Conservation (phyloP, 30 jellyfish, hydroid and myxozoan species). For the Sanderia malayensis region DNA sequence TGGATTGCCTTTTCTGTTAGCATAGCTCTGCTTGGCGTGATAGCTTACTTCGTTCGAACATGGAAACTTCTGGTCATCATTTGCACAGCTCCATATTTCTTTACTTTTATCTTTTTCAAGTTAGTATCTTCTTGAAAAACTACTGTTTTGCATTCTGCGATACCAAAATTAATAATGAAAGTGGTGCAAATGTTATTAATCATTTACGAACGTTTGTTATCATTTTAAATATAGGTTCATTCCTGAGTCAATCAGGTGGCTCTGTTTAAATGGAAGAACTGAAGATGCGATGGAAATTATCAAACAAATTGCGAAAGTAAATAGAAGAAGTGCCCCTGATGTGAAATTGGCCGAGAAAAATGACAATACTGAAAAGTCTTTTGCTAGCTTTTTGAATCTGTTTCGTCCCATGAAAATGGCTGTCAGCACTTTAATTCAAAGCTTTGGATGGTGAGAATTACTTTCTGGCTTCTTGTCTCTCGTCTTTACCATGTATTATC, state of each 20-base stretch:
- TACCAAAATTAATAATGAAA: too few relatives aligned
- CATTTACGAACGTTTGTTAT: slow-evolving; percentile 22
- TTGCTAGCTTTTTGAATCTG: slow-evolving; percentile 42
- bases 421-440: slow-evolving; percentile 43
- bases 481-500: too few relatives aligned
- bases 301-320: slow-evolving; percentile 52
- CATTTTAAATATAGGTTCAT: slow-evolving; percentile 37
- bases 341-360: slow-evolving; percentile 12
- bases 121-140: slow-evolving; percentile 38
- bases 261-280: slow-evolving; percentile 53
- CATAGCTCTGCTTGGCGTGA: slow-evolving; percentile 67
- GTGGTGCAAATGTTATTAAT: too few relatives aligned
- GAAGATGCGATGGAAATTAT: slow-evolving; percentile 71
- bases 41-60: slow-evolving; percentile 70
- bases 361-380: not conserved
- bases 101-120: slow-evolving; percentile 55
- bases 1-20: slow-evolving; percentile 64
- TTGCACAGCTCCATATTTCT: slow-evolving; percentile 71
- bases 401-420: slow-evolving; percentile 54
- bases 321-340: slow-evolving; percentile 47
- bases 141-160: too few relatives aligned
- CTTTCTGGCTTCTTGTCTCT: too few relatives aligned
- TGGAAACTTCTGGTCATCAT: slow-evolving; percentile 76
- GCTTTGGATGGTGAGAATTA: slow-evolving; percentile 73
- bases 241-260: slow-evolving; percentile 92